A percentile compares a stretch with the other conserved stretches of the same genome.
These are phyloP conservation scores for Erebia aethiops DNA, from an alignment of 2,888 invertebrate genomes.

Conservation along the genomic window DNA sequence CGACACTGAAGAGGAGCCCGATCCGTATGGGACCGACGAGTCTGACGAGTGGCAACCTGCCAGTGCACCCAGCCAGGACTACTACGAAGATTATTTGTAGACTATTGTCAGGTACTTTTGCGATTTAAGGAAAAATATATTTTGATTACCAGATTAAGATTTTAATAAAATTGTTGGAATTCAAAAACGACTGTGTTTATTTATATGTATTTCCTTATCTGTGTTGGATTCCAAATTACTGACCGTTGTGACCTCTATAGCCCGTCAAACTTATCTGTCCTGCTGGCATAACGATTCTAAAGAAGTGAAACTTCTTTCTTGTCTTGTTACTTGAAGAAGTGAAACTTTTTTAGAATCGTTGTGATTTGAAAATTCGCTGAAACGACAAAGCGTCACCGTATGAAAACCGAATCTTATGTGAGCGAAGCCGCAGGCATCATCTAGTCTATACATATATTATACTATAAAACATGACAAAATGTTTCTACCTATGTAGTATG, in stretches of 20 bases:
- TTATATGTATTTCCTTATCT: not conserved
- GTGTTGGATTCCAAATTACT: not conserved
- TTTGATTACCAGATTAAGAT: not conserved
- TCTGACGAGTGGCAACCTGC: slow-evolving; percentile 78
- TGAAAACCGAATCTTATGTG: no score
- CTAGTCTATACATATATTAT: no score
- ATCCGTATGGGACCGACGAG: slow-evolving; percentile 75
- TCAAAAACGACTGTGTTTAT: not conserved
- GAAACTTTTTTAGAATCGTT: no score
- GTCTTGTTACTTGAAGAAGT: no score
- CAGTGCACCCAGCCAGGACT: slow-evolving; percentile 52
- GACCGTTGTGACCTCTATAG: not conserved
- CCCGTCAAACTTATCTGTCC: no score
- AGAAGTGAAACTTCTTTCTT: no score
- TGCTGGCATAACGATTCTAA: no score
- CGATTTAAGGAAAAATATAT: not conserved
- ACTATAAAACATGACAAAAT: no score
- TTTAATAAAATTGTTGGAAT: not conserved
- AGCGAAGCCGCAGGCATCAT: no score
- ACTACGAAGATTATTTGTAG: slow-evolving; percentile 41
- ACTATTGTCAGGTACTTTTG: not conserved
- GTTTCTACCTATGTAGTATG: no score
- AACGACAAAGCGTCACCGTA: no score
- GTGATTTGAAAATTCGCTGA: no score
- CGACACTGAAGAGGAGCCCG: slow-evolving; percentile 63